Evolutionary conservation across 1,140 invertebrate genomes (phyloP).

Genomic region (Drosophila sproati): DNA sequence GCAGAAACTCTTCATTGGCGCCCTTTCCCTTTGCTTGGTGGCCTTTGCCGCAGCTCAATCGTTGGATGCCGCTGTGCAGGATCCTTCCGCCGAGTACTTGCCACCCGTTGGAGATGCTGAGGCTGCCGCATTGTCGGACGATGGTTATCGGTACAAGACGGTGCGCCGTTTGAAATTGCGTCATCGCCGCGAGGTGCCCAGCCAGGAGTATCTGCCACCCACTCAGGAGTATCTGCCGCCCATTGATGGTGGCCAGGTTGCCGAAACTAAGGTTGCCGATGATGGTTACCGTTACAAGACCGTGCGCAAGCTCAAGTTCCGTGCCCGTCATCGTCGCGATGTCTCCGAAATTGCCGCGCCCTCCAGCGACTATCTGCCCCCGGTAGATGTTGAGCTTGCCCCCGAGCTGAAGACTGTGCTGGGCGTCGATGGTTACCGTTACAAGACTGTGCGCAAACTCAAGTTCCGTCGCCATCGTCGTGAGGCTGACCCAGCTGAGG

Average conservation of each 20-base stretch:
- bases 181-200: slow-evolving; percentile 70
- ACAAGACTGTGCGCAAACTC: slow-evolving; percentile 75
- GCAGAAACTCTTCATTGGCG: slow-evolving; percentile 67
- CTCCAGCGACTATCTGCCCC: slow-evolving; percentile 70
- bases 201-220: slow-evolving; percentile 67
- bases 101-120: slow-evolving; percentile 64
- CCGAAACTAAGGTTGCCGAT: slow-evolving; percentile 65
- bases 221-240: slow-evolving; percentile 69
- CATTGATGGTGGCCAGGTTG: slow-evolving; percentile 50
- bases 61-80: slow-evolving; percentile 37
- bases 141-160: slow-evolving; percentile 72
- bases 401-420: slow-evolving; percentile 72
- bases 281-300: slow-evolving; percentile 73
- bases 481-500: slow-evolving; percentile 54
- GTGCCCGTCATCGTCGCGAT: slow-evolving; percentile 74
- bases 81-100: slow-evolving; percentile 66
- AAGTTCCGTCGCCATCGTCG: slow-evolving; percentile 77
- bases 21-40: slow-evolving; percentile 59
- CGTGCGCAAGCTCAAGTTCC: slow-evolving; percentile 62
- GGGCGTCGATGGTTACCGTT: slow-evolving; percentile 74
- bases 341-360: slow-evolving; percentile 72
- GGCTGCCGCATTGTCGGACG: slow-evolving; percentile 57
- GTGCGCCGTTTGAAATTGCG: slow-evolving; percentile 64
- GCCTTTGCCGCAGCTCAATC: slow-evolving; percentile 55
- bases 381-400: slow-evolving; percentile 71